Evolutionary conservation across 1,140 invertebrate species (phyloP), one percentile per base, ranked within the genome.

Genomic region (Bombus affinis): DNA sequence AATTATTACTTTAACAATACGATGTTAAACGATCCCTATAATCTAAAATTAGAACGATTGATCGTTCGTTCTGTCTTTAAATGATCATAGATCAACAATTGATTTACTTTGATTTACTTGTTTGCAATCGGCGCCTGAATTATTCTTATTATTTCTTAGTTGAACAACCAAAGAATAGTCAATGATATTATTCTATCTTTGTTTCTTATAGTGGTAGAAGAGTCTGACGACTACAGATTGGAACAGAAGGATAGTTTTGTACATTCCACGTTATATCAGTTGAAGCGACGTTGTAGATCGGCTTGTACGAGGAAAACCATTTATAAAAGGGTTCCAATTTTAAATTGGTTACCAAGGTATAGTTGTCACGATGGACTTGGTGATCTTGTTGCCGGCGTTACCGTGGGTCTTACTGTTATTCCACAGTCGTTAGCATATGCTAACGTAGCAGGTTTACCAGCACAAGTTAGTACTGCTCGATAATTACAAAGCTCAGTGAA

Each of bases 341-440:
- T 97, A 2, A 92, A 92, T 70, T 98, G 98, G 98, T 92, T 97
- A 82, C 97, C 97, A 2, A 96, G 95, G 65, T 98, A 98, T 94
- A 97, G 95, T 80, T 89, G 92, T 9, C 95, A 96, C 35, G 96
- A 97, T 94, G 96, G 97, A 5, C 90, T 98, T 15, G 97, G 97
- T 1, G 98, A 98, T 95, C 92, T 98, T n/a, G 96, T 98, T 72
- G 98, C 98, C 3, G 98, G 98, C 42, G 94, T 98, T 53, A 98
- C 98, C 1, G 98, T 98, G 9, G 98, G 98, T 1, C 95, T 99
- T 22, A 99, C 98, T 9, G 97, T 98, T 8, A 97, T 98, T 85
- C 97, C 97, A 18, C 97, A 98, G 92, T 97, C 97, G 28, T 94
- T 98, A 77, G 98, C 98, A 8, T 99, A 98, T 94, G 96, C 98